A percentile compares a stretch with the other conserved stretches of the same genome.
Evolutionary conservation across 2,113 vertebrate species (phyloP).

Genomic region (Smithornis capensis): DNA sequence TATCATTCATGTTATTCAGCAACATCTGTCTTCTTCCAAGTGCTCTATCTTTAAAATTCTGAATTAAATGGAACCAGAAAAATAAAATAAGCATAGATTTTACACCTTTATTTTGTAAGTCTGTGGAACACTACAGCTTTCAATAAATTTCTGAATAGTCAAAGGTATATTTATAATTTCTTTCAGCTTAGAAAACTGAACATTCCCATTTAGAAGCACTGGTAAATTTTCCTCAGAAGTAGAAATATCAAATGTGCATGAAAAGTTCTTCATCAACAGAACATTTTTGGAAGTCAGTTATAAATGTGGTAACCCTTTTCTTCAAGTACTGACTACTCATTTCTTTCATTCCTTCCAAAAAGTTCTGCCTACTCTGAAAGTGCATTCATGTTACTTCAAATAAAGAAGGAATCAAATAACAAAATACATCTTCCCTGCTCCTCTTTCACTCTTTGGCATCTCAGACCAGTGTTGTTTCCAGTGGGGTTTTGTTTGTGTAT

Average conservation of each 20-base stretch:
- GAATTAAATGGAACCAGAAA: background rate
- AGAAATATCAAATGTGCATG: background rate
- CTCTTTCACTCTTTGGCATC: background rate
- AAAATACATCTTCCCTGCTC: rapidly evolving
- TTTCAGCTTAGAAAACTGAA: background rate
- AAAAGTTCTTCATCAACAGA: background rate
- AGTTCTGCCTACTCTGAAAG: background rate
- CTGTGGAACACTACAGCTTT: background rate
- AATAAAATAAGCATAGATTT: background rate
- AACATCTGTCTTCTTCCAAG: background rate
- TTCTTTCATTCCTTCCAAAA: background rate
- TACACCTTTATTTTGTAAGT: background rate
- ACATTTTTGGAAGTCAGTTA: background rate
- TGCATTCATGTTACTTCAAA: background rate
- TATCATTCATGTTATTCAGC: background rate
- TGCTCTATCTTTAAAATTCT: background rate
- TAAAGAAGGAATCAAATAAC: background rate
- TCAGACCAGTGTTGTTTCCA: background rate
- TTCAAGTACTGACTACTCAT: background rate
- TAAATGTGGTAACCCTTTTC: background rate
- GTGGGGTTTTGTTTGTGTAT: background rate
- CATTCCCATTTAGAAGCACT: background rate
- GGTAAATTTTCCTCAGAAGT: background rate
- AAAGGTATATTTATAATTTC: background rate
- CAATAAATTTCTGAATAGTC: background rate